Percentiles rank a stretch among this genome's conserved stretches.
phyloP scores from a whole-genome alignment of 2,113 vertebrate species.

The Bambusicola thoracicus region DNA sequence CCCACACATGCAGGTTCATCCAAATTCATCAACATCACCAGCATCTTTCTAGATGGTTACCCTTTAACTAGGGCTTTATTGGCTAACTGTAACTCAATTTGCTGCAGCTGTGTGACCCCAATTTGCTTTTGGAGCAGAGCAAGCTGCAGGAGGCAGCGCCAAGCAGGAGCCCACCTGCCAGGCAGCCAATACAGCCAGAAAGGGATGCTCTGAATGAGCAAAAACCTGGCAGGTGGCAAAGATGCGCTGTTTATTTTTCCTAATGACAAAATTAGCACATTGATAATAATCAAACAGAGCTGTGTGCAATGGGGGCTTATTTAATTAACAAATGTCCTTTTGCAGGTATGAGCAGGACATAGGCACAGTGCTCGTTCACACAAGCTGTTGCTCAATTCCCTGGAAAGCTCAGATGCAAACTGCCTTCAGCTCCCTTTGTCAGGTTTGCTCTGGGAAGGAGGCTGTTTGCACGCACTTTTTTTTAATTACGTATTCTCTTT shows the following conservation, averaged over 20 bases:
- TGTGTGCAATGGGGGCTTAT: background rate
- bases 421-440: background rate
- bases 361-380: background rate
- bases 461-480: background rate
- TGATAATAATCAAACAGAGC: slow-evolving; percentile 45
- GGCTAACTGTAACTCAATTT: slow-evolving; percentile 53
- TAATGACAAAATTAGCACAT: slow-evolving; percentile 58
- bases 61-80: slow-evolving; percentile 63
- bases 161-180: slow-evolving; percentile 44
- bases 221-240: slow-evolving; percentile 41
- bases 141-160: background rate
- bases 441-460: background rate
- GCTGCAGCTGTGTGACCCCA: slow-evolving; percentile 62
- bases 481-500: background rate
- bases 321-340: slow-evolving; percentile 57
- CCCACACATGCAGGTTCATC: background rate
- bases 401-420: background rate
- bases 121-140: background rate
- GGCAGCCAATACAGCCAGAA: background rate
- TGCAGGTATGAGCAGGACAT: slow-evolving; percentile 17
- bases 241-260: slow-evolving; percentile 39
- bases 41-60: slow-evolving; percentile 64
- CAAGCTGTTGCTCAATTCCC: background rate
- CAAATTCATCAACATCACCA: slow-evolving; percentile 44
- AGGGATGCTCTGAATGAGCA: background rate